Evolutionary conservation across 1,140 invertebrate species (phyloP), one percentile per base, ranked within the genome.

Genomic region (Drosophila miranda): DNA sequence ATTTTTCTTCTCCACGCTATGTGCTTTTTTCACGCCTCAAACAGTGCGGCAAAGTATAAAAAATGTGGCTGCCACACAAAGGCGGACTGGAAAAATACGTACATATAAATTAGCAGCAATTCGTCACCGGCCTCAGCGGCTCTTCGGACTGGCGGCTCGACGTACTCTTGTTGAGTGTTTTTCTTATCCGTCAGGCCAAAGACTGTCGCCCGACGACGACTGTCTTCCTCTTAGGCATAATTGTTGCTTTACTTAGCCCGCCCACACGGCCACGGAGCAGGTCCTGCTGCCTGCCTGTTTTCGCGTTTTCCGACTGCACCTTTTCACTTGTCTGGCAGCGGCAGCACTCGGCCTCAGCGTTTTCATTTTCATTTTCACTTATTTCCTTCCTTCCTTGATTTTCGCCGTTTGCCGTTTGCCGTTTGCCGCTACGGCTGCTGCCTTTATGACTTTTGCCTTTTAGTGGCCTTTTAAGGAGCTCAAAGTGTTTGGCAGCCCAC

Each of bases 371-470:
- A 73, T 82, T 81, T 81, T 76, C 72, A 77, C 81, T 86, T 87
- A 74, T 77, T 77, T 81, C 62, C 46, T 44, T 76, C 55, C 57
- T 23, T 34, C 21, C 46, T 38, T 53, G 42, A 28, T 53, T 63
- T 26, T 57, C n/a, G 19, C n/a, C 5, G n/a, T n/a, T 16, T 16
- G 16, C 16, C 16, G 16, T 26, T 57, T 19, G 19, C n/a, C 5
- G 7, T 13, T 11, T 14, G 26, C 49, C 4, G 3, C n/a, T 14
- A 0, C 55, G 60, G 57, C 55, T 58, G 59, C 56, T 77, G 55
- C 77, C 34, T 86, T 86, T 86, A 86, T 86, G 81, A 87, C 81
- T 86, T 86, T 86, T 81, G 81, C 77, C 82, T 84, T 84, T 84
- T 84, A 84, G 81, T 86, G 81, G 81, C 77, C 64, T 81, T 77